Evolutionary conservation across 2,888 invertebrate species (phyloP).

Genomic region (Labia minor): DNA sequence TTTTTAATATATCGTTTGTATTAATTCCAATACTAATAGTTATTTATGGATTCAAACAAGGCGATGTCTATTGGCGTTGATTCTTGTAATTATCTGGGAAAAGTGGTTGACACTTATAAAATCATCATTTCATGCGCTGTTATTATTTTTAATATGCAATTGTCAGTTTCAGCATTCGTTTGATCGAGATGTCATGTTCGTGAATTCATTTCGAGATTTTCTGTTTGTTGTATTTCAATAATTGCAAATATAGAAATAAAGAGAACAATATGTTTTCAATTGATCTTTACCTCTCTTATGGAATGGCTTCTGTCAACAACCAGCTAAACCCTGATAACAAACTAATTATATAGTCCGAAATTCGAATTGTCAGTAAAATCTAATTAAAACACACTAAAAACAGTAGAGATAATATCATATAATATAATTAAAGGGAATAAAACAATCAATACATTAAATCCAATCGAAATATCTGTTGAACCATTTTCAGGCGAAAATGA

Average conservation of each 20-base stretch:
- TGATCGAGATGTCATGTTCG: neutral
- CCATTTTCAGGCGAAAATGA: neutral
- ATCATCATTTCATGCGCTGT: neutral
- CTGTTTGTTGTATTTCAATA: neutral
- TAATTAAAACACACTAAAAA: neutral
- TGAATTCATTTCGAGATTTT: neutral
- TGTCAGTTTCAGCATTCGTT: neutral
- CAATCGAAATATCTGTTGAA: neutral
- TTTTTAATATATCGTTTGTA: too few species aligned
- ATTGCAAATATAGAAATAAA: neutral
- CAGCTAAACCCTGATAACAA: neutral
- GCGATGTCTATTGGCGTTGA: too few species aligned
- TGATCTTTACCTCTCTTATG: neutral
- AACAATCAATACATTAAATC: neutral
- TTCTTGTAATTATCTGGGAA: too few species aligned
- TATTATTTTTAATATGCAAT: neutral
- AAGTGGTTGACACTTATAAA: too few species aligned
- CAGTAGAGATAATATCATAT: neutral
- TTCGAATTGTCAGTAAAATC: neutral
- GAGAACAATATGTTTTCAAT: neutral
- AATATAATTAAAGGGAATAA: neutral
- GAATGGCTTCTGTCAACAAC: neutral
- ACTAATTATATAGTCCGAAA: neutral
- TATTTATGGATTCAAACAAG: too few species aligned
- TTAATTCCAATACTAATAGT: too few species aligned